A percentile compares a stretch with the other conserved stretches of the same genome.
Evolutionary conservation across 2,113 vertebrate genomes (phyloP).

Genomic region (Eurystomus gularis): DNA sequence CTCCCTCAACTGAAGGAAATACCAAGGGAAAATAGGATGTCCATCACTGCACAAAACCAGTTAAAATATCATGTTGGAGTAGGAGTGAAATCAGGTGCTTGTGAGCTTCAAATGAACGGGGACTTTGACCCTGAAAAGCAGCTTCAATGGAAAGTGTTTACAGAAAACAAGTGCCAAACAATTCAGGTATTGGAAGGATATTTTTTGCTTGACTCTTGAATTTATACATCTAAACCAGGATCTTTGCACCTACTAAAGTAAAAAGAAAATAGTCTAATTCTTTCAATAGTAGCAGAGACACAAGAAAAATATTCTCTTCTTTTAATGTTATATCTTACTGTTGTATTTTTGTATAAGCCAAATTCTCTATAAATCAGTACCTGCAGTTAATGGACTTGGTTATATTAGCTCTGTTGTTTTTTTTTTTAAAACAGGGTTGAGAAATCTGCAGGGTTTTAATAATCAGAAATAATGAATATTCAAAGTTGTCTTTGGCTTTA

Average conservation of each 20-base stretch:
- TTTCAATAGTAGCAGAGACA: background rate
- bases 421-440: background rate
- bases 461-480: background rate
- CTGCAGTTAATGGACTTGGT: background rate
- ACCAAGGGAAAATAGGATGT: constrained; percentile 66
- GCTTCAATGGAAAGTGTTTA: constrained; percentile 71
- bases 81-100: constrained; percentile 62
- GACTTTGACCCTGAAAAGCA: constrained; percentile 62
- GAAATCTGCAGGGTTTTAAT: background rate
- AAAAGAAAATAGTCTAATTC: background rate
- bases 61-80: constrained; percentile 36
- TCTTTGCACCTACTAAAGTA: background rate
- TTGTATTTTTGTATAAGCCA: background rate
- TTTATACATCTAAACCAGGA: background rate
- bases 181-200: constrained; percentile 67
- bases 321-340: background rate
- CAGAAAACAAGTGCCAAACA: constrained; percentile 77
- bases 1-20: constrained; percentile 55
- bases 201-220: background rate
- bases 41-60: constrained; percentile 36
- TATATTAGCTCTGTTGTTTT: background rate
- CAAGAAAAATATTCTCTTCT: background rate
- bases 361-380: background rate
- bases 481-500: background rate
- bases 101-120: constrained; percentile 65